Base-by-base conservation (phyloP, 2,113 vertebrate genomes). In the Esox niger region DNA sequence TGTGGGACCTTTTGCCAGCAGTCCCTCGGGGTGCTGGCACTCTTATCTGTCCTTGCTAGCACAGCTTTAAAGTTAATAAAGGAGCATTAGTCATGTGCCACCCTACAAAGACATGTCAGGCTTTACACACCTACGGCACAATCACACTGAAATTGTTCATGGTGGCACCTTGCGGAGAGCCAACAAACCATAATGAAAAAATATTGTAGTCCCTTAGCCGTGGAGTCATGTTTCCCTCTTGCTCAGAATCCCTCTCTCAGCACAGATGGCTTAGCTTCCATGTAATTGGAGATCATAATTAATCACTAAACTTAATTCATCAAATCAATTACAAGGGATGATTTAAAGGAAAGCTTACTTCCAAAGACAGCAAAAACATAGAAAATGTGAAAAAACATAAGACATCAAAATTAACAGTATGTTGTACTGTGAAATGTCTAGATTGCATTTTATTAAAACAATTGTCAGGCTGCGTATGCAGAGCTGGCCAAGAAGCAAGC, bases 61-160 rank as follows among this genome's bases (percentile, higher is more conserved):
- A 13, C 23, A 64, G 65, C 69, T 66, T 60, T 70, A 76, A 70
- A 75, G 71, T 78, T 76, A 79, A 71, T 69, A 74, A 81, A 79
- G 64, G 32, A 26, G 56, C 62, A 81, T 77, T 79, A 78, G 71
- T 68, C 71, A 79, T 68, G 49, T 62, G 49, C 62, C 55, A n/a
- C 9, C 52, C 29, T 10, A 49, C 52, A 33, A 11, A 25, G 38
- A 31, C 21, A 59, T 61, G 58, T 69, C 66, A 73, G 58, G 58
- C 74, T 31, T n/a, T 23, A 60, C 49, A 61, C 68, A 71, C 58
- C 59, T 59, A 60, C 54, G 29, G 31, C 31, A 64, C 20, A 55
- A 43, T 29, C 33, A 61, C 29, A 66, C 56, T n/a, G 23, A 55
- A 32, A 66, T 43, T 33, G 60, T 58, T 32, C 58, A 60, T 55